Evolutionary conservation across 2,888 invertebrate species (phyloP).

Genomic region (Idaea dimidiata): DNA sequence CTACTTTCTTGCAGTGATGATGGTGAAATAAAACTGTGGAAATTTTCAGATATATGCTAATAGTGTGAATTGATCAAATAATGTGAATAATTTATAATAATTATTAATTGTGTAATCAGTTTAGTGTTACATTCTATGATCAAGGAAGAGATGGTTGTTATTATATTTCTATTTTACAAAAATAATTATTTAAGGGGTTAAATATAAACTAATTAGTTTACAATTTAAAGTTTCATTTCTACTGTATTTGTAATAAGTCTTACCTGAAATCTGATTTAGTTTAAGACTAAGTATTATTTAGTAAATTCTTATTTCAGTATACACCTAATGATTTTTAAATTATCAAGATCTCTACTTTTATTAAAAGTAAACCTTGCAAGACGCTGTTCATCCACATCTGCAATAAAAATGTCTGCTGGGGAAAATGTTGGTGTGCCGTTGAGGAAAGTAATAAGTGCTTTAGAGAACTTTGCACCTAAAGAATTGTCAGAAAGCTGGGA

Average conservation of each 20-base stretch:
- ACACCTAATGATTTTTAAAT: slow-evolving; percentile 58
- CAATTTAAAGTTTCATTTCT: neutral
- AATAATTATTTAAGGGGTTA: neutral
- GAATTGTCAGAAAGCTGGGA: slow-evolving; percentile 93
- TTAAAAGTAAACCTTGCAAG: slow-evolving; percentile 36
- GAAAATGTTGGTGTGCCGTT: slow-evolving; percentile 68
- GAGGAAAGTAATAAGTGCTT: slow-evolving; percentile 73
- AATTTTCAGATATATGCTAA: slow-evolving; percentile 69
- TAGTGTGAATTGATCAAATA: slow-evolving; percentile 40
- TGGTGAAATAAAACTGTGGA: slow-evolving; percentile 94
- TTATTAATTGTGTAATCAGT: neutral
- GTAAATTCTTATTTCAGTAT: slow-evolving; percentile 38
- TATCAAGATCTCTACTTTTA: slow-evolving; percentile 42
- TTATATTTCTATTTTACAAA: neutral
- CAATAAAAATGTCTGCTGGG: slow-evolving; percentile 52
- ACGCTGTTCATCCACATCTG: slow-evolving; percentile 35
- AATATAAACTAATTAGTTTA: neutral
- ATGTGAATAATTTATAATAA: neutral
- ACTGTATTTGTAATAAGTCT: too few relatives aligned
- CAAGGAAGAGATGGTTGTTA: neutral
- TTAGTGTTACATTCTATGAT: neutral
- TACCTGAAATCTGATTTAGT: too few relatives aligned
- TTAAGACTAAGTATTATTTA: slow-evolving; percentile 1
- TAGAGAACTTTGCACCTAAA: slow-evolving; percentile 86
- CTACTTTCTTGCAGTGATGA: slow-evolving; percentile 96